These are phyloP conservation scores for Luperina testacea DNA, from an alignment of 2,888 invertebrate species.

Conservation along the genomic window DNA sequence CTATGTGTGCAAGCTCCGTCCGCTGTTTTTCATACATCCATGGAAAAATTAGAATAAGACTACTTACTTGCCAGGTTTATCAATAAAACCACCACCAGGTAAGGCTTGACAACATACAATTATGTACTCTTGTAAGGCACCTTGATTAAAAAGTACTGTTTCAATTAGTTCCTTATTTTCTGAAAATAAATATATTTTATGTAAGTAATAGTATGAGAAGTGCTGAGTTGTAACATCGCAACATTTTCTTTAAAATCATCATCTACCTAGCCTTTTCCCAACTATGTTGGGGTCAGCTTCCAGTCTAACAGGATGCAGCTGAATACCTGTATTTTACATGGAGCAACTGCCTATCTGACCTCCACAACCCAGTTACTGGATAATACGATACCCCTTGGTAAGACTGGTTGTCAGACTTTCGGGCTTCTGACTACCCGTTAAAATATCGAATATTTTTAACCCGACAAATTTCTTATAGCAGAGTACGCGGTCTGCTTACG, in stretches of 20 bases:
- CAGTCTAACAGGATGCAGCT: no score
- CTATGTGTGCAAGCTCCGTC: not conserved
- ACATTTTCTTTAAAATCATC: not conserved
- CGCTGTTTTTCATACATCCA: not conserved
- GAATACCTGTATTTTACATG: no score
- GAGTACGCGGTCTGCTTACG: no score
- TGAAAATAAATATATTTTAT: constrained; percentile 68
- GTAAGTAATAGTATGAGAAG: not conserved
- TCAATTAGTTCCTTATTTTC: constrained; percentile 86
- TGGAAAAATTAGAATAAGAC: not conserved
- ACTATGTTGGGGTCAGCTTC: no score
- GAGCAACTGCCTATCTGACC: no score
- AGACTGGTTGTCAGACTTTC: no score
- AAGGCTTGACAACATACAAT: constrained; percentile 96
- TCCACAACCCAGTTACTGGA: no score
- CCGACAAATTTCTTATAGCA: not conserved
- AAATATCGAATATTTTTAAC: not conserved
- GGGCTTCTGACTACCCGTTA: not conserved
- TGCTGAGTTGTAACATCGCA: not conserved
- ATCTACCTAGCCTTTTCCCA: no score
- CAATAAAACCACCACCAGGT: constrained; percentile 96
- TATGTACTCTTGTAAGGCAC: constrained; percentile 98
- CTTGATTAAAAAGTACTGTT: constrained; percentile 94
- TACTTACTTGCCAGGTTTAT: constrained; percentile 98
- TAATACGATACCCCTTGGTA: no score